A percentile compares a stretch with the other conserved stretches of the same genome.
Evolutionary conservation across 2,113 vertebrate genomes (phyloP).

Genomic region (Scopus umbretta): DNA sequence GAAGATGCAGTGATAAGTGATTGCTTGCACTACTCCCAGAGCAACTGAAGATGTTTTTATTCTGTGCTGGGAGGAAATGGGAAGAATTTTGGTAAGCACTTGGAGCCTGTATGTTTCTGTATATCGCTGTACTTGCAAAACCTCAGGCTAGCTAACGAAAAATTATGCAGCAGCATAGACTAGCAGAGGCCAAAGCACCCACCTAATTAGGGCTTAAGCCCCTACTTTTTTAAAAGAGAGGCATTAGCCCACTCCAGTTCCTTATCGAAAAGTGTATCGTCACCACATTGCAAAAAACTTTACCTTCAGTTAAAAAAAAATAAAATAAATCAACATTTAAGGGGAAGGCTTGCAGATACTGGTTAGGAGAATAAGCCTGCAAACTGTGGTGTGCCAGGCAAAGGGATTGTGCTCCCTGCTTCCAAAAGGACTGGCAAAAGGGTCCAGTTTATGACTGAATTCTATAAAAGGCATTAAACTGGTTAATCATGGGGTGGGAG

Average conservation of each 20-base stretch:
- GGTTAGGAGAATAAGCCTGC: background rate
- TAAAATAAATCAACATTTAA: background rate
- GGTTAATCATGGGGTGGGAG: background rate
- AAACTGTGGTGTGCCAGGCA: background rate
- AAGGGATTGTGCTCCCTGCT: rapidly evolving
- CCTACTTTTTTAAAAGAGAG: too few relatives aligned
- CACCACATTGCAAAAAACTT: background rate
- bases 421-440: background rate
- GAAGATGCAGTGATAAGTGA: background rate
- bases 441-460: background rate
- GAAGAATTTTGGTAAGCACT: background rate
- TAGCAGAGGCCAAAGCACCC: background rate
- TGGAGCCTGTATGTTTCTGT: background rate
- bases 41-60: background rate
- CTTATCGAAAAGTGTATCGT: background rate
- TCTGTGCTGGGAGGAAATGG: background rate
- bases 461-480: background rate
- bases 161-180: background rate
- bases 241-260: background rate
- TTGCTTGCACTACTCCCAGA: background rate
- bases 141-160: background rate
- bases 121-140: background rate
- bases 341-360: background rate
- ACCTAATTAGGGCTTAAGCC: background rate
- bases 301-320: background rate